These are phyloP conservation scores for Pocillopora meandrina DNA, from an alignment of 92 coral and sea anemone species.

Conservation along the genomic window DNA sequence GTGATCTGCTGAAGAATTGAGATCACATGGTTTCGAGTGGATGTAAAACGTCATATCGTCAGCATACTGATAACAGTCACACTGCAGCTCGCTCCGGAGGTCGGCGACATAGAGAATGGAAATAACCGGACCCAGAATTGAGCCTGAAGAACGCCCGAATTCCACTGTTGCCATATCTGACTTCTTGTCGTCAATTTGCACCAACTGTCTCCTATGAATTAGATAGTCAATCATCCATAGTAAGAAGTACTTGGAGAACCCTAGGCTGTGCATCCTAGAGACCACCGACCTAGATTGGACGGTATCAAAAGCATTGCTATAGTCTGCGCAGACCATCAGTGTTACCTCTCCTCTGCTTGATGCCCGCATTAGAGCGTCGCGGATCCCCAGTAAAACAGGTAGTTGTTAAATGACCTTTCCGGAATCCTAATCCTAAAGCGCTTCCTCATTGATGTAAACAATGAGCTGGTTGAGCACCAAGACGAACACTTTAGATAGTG, in stretches of 20 bases:
- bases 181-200: conserved; percentile 45
- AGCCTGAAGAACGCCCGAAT: conserved; percentile 61
- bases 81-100: conserved; percentile 34
- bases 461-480: not conserved
- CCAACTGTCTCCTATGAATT: conserved; percentile 43
- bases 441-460: not conserved
- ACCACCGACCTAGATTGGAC: conserved; percentile 43
- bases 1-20: conserved; percentile 24
- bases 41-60: conserved; percentile 55
- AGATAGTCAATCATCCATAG: conserved; percentile 48
- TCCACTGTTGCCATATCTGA: conserved; percentile 27
- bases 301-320: conserved; percentile 41
- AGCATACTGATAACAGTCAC: conserved; percentile 57
- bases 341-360: conserved; percentile 36
- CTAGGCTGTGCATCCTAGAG: conserved; percentile 37
- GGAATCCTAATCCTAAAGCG: not conserved
- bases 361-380: conserved; percentile 21
- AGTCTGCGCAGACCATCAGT: conserved; percentile 35
- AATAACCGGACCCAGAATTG: conserved; percentile 58
- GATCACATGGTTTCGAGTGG: conserved; percentile 38
- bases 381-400: not conserved
- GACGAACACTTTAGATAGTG: not conserved
- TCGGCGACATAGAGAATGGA: conserved; percentile 55
- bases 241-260: conserved; percentile 33
- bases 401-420: too few species aligned